A percentile compares a stretch with the other conserved stretches of the same genome.
These are phyloP conservation scores for Prunella himalayana DNA, from an alignment of 2,113 vertebrate genomes.

Conservation along the genomic window DNA sequence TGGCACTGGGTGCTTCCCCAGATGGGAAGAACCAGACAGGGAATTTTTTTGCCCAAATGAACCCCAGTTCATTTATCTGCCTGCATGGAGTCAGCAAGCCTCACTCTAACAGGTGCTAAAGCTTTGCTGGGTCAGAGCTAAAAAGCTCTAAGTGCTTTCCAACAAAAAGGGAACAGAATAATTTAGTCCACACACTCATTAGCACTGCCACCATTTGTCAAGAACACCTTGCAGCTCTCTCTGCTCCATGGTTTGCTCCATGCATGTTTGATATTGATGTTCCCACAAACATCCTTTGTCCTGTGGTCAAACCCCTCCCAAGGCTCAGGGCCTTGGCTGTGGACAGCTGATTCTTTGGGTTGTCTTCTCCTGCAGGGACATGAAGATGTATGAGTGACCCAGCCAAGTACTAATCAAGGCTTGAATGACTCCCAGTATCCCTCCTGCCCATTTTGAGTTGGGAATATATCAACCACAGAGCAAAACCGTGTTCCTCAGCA, in stretches of 20 bases:
- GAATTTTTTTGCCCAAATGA: not conserved
- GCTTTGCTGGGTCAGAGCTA: not conserved
- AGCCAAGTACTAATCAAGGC: slow-evolving; percentile 31
- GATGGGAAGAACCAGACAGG: not conserved
- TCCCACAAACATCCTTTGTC: not conserved
- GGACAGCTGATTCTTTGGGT: not conserved
- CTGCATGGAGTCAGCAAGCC: rapidly evolving
- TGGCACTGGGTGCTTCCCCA: not conserved
- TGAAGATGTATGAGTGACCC: not conserved
- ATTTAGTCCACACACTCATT: not conserved
- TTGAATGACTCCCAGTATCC: slow-evolving; percentile 17
- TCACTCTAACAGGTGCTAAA: not conserved
- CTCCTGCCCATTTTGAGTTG: not conserved
- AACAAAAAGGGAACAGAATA: not conserved
- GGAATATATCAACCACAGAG: slow-evolving; percentile 31
- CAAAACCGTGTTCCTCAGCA: slow-evolving; percentile 49
- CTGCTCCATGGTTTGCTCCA: rapidly evolving
- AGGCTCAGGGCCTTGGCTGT: not conserved
- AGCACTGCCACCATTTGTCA: not conserved
- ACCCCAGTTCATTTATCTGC: not conserved
- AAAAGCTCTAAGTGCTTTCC: not conserved
- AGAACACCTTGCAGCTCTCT: not conserved
- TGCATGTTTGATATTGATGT: not conserved
- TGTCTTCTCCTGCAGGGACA: not conserved
- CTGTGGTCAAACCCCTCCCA: not conserved